phyloP scores from a whole-genome alignment of 2,113 vertebrate species.

The Bombycilla garrulus region DNA sequence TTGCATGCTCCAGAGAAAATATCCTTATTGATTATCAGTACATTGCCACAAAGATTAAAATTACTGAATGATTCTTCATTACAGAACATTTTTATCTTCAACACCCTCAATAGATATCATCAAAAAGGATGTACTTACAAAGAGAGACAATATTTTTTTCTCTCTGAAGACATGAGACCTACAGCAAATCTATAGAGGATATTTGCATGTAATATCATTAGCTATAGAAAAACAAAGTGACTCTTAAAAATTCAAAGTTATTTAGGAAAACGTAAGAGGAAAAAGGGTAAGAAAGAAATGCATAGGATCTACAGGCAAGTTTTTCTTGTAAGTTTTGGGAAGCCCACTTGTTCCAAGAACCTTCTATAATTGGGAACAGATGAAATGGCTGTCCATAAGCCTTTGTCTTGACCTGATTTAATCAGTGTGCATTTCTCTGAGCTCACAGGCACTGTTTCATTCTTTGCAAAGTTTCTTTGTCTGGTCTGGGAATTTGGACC shows the following conservation, averaged over 20 bases:
- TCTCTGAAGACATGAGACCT: background rate
- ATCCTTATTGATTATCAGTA: background rate
- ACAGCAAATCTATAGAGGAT: background rate
- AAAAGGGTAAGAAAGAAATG: background rate
- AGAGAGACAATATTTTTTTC: background rate
- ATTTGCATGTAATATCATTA: background rate
- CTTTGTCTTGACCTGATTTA: background rate
- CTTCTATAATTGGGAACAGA: background rate
- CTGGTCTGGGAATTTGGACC: background rate
- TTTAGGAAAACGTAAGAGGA: background rate
- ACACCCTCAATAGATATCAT: background rate
- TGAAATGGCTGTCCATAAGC: background rate
- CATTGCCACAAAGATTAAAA: background rate
- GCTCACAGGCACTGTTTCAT: background rate
- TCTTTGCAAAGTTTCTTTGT: slow-evolving; percentile 9
- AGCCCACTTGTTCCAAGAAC: background rate
- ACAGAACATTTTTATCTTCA: background rate
- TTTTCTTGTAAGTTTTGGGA: background rate
- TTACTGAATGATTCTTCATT: background rate
- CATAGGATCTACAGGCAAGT: background rate
- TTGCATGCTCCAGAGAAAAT: background rate
- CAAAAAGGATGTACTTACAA: background rate
- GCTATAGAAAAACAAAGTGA: background rate
- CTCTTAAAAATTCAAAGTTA: background rate
- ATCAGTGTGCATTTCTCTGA: background rate